Conservation (phyloP, 2,888 invertebrate species). For the Copidosoma aretas region DNA sequence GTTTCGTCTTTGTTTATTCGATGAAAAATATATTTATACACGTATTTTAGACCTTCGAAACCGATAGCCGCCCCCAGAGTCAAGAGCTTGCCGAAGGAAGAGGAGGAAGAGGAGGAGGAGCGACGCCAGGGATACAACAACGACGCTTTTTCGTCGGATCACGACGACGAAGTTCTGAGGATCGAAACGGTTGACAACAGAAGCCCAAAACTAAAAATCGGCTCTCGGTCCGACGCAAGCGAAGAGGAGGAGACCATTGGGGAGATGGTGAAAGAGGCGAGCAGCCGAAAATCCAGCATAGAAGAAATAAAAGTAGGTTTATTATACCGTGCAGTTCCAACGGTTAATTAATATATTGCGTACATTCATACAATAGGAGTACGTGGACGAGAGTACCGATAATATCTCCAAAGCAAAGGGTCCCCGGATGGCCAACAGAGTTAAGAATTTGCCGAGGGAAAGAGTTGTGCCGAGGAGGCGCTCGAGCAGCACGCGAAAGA, state of each 20-base stretch:
- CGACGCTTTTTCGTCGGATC: constrained; percentile 50
- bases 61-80: constrained; percentile 48
- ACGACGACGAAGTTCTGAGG: constrained; percentile 51
- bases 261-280: background rate
- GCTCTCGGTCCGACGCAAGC: constrained; percentile 23
- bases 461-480: constrained; percentile 6
- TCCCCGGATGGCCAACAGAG: constrained; percentile 6
- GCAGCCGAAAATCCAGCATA: too few relatives aligned
- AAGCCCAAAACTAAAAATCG: constrained; percentile 52
- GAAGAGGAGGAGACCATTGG: constrained; percentile 20
- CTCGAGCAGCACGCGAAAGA: constrained; percentile 21
- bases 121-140: constrained; percentile 47
- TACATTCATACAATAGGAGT: too few relatives aligned
- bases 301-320: too few relatives aligned
- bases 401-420: constrained; percentile 5
- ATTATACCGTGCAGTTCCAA: too few relatives aligned
- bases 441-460: background rate
- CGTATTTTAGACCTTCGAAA: constrained; percentile 14
- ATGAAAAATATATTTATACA: too few relatives aligned
- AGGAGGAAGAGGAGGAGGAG: too few relatives aligned
- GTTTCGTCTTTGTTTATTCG: too few relatives aligned
- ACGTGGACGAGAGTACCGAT: too few relatives aligned
- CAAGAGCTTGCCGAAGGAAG: constrained; percentile 19
- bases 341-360: too few relatives aligned
- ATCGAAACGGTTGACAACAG: constrained; percentile 53